Conservation (phyloP, 2,797 vertebrate species). For the Epinephelus coioides region DNA sequence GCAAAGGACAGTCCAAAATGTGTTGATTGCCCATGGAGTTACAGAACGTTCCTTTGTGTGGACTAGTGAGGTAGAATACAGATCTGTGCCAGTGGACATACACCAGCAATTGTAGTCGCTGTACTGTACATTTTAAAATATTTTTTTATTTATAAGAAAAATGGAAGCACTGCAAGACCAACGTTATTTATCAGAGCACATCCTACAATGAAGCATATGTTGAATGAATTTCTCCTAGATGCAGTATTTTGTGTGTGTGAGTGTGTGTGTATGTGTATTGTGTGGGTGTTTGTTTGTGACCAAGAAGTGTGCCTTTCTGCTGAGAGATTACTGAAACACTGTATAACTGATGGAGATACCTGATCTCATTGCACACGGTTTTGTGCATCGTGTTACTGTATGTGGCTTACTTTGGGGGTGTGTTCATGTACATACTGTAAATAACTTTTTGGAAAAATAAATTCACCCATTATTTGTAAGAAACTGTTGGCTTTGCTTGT, state of each 20-base stretch:
- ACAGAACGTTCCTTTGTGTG: conserved; percentile 56
- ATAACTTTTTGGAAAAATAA: conserved; percentile 78
- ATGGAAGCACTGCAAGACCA: conserved; percentile 86
- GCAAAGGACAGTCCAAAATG: neutral
- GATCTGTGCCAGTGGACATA: conserved; percentile 60
- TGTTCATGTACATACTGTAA: conserved; percentile 84
- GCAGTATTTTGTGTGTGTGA: conserved; percentile 66
- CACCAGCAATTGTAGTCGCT: conserved; percentile 69
- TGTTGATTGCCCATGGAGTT: conserved; percentile 34
- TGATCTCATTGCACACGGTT: conserved; percentile 60
- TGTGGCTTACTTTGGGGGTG: conserved; percentile 61
- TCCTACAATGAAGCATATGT: conserved; percentile 71
- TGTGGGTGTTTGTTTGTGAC: conserved; percentile 53
- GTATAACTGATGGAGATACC: conserved; percentile 72
- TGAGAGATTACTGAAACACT: conserved; percentile 81
- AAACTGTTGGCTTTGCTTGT: neutral
- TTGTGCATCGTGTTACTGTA: conserved; percentile 64
- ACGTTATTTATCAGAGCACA: conserved; percentile 83
- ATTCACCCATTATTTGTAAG: conserved; percentile 74
- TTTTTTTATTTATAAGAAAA: conserved; percentile 84
- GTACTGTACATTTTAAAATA: conserved; percentile 80
- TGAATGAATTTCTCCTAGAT: conserved; percentile 64
- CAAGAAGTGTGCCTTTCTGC: conserved; percentile 78
- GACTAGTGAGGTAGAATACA: conserved; percentile 63
- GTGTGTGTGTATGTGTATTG: conserved; percentile 29